phyloP scores from a whole-genome alignment of 2,797 vertebrate species.

The Lacerta viridis region DNA sequence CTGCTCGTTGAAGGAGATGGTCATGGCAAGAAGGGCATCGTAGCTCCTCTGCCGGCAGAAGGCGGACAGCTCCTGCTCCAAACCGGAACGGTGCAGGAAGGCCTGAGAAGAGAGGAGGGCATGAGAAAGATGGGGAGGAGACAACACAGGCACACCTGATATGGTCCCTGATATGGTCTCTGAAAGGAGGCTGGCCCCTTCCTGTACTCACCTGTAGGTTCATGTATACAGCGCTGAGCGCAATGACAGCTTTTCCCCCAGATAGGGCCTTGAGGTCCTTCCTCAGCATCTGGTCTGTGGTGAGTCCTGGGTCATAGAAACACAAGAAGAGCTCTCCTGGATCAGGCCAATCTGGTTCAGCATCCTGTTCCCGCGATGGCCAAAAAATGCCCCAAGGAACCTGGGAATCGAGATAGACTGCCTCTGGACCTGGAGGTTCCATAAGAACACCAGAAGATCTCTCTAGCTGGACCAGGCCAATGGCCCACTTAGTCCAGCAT shows the following conservation, averaged over 20 bases:
- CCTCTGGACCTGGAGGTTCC: no score
- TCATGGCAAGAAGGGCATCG: conserved; percentile 87
- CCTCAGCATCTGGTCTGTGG: conserved; percentile 91
- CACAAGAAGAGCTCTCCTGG: background rate
- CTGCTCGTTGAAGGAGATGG: conserved; percentile 82
- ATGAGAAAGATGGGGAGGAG: background rate
- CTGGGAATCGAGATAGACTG: no score
- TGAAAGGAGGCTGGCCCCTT: no score
- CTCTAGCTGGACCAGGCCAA: no score
- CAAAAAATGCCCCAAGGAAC: no score
- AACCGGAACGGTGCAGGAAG: conserved; percentile 81
- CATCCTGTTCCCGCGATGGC: no score
- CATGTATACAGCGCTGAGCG: conserved; percentile 87
- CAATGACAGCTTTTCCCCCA: conserved; percentile 74
- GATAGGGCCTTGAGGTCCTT: conserved; percentile 91
- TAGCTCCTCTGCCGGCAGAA: conserved; percentile 87
- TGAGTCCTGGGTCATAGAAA: conserved; percentile 82
- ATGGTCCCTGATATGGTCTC: no score
- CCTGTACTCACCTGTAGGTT: conserved; percentile 83
- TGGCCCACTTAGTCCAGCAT: no score
- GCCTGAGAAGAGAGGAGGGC: conserved; percentile 71
- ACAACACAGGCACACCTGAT: background rate
- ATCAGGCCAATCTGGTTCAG: no score
- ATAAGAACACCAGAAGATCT: rapidly evolving
- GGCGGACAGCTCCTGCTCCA: conserved; percentile 84